Conservation (phyloP, 1,140 invertebrate genomes). For the Anastatus disparis region DNA sequence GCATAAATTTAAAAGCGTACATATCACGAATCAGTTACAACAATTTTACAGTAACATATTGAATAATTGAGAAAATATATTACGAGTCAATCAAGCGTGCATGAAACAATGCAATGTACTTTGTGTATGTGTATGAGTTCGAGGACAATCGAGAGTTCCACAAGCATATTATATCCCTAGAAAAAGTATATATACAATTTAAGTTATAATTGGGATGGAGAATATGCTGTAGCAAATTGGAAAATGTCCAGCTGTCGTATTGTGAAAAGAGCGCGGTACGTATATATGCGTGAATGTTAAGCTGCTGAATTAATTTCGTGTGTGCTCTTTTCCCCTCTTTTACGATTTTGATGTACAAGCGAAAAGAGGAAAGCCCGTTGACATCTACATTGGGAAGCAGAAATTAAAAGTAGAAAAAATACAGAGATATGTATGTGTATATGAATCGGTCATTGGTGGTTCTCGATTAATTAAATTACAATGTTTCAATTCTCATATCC, state of each 20-base stretch:
- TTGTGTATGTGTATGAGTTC: not conserved
- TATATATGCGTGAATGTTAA: constrained; percentile 11
- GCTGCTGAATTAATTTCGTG: constrained; percentile 38
- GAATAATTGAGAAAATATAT: constrained; percentile 25
- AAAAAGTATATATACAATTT: constrained; percentile 15
- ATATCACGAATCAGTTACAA: too few species aligned
- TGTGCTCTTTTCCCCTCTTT: not conserved
- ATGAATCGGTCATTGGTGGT: constrained; percentile 16
- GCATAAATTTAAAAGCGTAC: not conserved
- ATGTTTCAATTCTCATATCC: constrained; percentile 4
- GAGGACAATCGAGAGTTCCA: constrained; percentile 7
- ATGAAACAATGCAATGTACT: not conserved
- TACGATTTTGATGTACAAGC: constrained; percentile 31
- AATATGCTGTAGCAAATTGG: constrained; percentile 31
- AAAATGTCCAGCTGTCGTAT: constrained; percentile 32
- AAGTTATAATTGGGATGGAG: constrained; percentile 26
- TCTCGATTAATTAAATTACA: constrained; percentile 39
- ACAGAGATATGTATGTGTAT: too few species aligned
- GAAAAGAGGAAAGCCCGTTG: not conserved
- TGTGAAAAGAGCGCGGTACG: not conserved
- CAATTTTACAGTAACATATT: constrained; percentile 8
- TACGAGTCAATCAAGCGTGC: not conserved
- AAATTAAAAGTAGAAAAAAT: constrained; percentile 42
- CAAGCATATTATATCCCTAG: not conserved
- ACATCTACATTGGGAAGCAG: constrained; percentile 16